Evolutionary conservation across 2,113 vertebrate species (phyloP), one percentile per base, ranked within the genome.

Genomic region (Salvelinus sp.): DNA sequence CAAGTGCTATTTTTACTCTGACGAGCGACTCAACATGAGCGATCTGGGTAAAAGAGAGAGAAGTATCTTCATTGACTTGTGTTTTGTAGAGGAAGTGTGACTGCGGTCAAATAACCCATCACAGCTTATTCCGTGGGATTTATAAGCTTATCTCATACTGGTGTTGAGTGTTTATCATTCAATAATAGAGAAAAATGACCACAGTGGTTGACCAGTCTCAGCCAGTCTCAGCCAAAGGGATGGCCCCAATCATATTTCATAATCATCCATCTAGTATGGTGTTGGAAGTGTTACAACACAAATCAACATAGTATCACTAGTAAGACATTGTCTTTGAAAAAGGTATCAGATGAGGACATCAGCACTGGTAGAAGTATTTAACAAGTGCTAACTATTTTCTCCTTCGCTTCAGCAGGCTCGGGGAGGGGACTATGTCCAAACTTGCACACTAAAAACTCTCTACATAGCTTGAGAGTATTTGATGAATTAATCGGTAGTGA

Each of bases 1-100:
- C 66, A 82, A 62, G 70, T 75, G 74, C 81, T 89, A 87, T 89
- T 89, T 90, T 79, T 87, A 79, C 70, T 63, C 69, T 23, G 75
- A 79, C 60, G 30, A 60, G 14, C 5, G 14, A 60, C 20, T 22
- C 65, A 70, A 85, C 38, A 64, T 65, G 4, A 74, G 72, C 38
- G 7, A 70, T 70, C 68, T 82, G 71, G 76, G 76, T 74, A 60
- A 81, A 81, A 71, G 38, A 65, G 75, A 76, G 22, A 18, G 72
- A 81, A 30, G 28, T 72, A 80, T 84, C 77, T 81, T 84, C 50
- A 78, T 72, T 82, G 77, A 83, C 80, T 73, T 63, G 44, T 64
- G 79, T 73, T 73, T 82, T 70, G 58, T 20, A 62, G 76, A 76
- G 79, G 77, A 86, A 88, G 76, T 74, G 66, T 73, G 85, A 10